phyloP scores from a whole-genome alignment of 30 jellyfish, hydroid and myxozoan genomes.

The Morbakka virulenta region DNA sequence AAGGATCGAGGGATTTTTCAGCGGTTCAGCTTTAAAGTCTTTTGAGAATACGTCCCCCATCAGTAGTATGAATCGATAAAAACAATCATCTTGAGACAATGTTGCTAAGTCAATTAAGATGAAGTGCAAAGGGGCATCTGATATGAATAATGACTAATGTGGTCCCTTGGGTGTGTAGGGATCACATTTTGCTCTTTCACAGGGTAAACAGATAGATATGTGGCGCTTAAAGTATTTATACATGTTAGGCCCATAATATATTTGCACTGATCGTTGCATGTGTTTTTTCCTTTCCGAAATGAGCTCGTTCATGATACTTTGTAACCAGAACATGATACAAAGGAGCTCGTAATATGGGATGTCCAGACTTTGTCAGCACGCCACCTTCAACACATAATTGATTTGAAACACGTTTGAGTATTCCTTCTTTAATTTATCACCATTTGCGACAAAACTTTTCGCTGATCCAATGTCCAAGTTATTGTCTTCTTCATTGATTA shows the following conservation, averaged over 20 bases:
- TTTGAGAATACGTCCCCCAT: slow-evolving; percentile 23
- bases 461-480: slow-evolving; percentile 12
- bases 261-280: not conserved
- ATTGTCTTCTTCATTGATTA: not conserved
- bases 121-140: not conserved
- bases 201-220: no score
- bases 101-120: not conserved
- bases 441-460: slow-evolving; percentile 2
- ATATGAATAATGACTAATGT: not conserved
- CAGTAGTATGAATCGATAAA: slow-evolving; percentile 11
- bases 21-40: slow-evolving; percentile 13
- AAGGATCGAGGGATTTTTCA: not conserved
- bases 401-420: slow-evolving; percentile 16
- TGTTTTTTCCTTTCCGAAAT: not conserved
- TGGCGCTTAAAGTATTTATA: not conserved
- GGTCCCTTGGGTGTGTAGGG: not conserved
- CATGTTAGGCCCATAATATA: not conserved
- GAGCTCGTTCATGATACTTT: not conserved
- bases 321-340: not conserved
- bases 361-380: slow-evolving; percentile 39
- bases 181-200: not conserved
- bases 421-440: not conserved
- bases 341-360: slow-evolving; percentile 51
- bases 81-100: not conserved
- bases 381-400: slow-evolving; percentile 27